A percentile compares a stretch with the other conserved stretches of the same genome.
Evolutionary conservation across 2,888 invertebrate genomes (phyloP).

Genomic region (Heliconius erato): DNA sequence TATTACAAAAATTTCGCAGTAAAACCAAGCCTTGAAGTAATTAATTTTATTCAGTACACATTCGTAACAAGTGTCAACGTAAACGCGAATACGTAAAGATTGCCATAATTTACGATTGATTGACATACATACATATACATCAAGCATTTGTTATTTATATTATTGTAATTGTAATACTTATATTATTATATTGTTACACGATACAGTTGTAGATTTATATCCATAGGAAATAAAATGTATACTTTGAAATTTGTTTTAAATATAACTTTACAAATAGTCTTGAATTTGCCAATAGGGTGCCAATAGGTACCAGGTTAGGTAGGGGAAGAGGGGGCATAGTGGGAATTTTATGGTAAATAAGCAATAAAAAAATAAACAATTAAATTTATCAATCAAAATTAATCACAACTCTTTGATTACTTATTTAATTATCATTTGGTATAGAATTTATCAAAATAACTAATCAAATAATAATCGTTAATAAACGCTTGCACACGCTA

Average conservation of each 20-base stretch:
- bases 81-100: constrained; percentile 55
- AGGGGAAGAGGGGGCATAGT: neutral
- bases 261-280: neutral
- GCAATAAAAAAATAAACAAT: no score
- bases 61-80: constrained; percentile 59
- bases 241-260: neutral
- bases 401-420: no score
- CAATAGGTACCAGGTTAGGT: no score
- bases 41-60: constrained; percentile 78
- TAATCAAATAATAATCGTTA: no score
- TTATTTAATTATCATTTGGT: no score
- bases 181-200: neutral
- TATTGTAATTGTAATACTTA: neutral
- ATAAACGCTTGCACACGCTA: no score
- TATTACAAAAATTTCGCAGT: neutral
- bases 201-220: neutral
- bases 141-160: constrained; percentile 35
- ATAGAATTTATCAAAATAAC: no score
- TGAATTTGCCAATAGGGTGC: neutral
- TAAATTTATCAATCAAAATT: no score
- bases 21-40: constrained; percentile 66
- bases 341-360: neutral
- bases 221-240: neutral
- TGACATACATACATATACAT: constrained; percentile 50
- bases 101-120: constrained; percentile 49